Percentiles rank a stretch among this genome's conserved stretches.
Conservation (phyloP, 1,140 invertebrate genomes). For the Drosophila melanica region DNA sequence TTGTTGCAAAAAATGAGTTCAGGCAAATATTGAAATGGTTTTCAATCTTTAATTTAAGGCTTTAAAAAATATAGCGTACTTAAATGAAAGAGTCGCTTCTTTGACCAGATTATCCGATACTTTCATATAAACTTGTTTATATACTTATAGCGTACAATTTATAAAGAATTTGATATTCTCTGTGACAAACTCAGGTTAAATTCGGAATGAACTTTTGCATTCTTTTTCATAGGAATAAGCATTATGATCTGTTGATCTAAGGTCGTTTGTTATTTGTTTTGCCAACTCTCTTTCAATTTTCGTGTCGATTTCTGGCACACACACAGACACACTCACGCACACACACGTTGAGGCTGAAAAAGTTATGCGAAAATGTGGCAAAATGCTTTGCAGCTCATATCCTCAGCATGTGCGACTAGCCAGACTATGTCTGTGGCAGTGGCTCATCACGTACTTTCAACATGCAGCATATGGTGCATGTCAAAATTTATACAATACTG, state of each 20-base stretch:
- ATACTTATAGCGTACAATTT: too few relatives aligned
- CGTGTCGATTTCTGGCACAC: not conserved
- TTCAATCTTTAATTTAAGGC: too few relatives aligned
- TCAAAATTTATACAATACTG: slow-evolving; percentile 58
- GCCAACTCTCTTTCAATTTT: slow-evolving; percentile 5
- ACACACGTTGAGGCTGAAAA: slow-evolving; percentile 6
- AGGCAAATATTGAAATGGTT: too few relatives aligned
- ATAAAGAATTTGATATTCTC: too few relatives aligned
- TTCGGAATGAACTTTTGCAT: not conserved
- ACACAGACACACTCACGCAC: not conserved
- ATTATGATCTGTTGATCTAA: slow-evolving; percentile 15
- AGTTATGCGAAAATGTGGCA: slow-evolving; percentile 51
- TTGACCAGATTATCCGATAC: too few relatives aligned
- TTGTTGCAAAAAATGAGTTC: too few relatives aligned
- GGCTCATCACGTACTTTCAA: slow-evolving; percentile 53
- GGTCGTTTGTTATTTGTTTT: not conserved
- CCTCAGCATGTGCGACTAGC: slow-evolving; percentile 23
- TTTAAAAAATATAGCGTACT: too few relatives aligned
- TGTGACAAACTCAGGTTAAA: not conserved
- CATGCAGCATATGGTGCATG: slow-evolving; percentile 59
- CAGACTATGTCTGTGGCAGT: not conserved
- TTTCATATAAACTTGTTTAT: too few relatives aligned
- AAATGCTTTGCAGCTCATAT: slow-evolving; percentile 53
- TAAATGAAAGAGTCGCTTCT: too few relatives aligned
- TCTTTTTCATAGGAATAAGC: not conserved